Percentiles rank a stretch among this genome's conserved stretches.
phyloP scores from a whole-genome alignment of 2,113 vertebrate genomes.

The Phycodurus eques region DNA sequence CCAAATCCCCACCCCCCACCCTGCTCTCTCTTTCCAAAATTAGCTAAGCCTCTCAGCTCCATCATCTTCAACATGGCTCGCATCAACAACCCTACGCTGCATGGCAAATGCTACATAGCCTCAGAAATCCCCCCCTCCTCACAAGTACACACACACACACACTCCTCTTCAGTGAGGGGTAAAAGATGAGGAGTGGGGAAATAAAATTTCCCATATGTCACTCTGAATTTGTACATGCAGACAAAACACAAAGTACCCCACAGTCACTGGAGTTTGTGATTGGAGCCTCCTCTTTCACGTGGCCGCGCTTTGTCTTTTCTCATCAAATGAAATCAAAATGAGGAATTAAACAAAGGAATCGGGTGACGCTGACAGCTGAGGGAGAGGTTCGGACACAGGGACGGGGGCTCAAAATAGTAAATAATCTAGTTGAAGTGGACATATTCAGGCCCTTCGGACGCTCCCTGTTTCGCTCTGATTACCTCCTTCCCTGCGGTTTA shows the following conservation, averaged over 20 bases:
- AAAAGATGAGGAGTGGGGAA: background rate
- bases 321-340: constrained; percentile 31
- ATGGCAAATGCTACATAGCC: constrained; percentile 41
- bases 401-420: constrained; percentile 36
- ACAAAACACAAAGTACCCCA: constrained; percentile 46
- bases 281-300: constrained; percentile 16
- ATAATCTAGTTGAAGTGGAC: constrained; percentile 45
- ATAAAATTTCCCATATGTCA: constrained; percentile 50
- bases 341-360: constrained; percentile 9
- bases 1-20: constrained; percentile 57
- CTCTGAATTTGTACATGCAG: constrained; percentile 61
- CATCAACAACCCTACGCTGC: constrained; percentile 61
- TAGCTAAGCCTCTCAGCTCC: constrained; percentile 78
- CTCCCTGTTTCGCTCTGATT: constrained; percentile 53
- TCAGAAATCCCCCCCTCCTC: constrained; percentile 48
- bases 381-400: constrained; percentile 23
- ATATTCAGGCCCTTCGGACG: constrained; percentile 56
- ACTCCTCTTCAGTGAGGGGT: constrained; percentile 11
- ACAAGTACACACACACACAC: constrained; percentile 4
- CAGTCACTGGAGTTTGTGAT: constrained; percentile 38
- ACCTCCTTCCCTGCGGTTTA: constrained; percentile 43
- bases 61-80: constrained; percentile 71
- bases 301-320: constrained; percentile 34
- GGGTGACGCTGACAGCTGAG: constrained; percentile 45
- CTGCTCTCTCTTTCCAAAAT: constrained; percentile 72